Evolutionary conservation across 1,140 invertebrate species (phyloP), one percentile per base, ranked within the genome.

Genomic region (Drosophila novamexicana): DNA sequence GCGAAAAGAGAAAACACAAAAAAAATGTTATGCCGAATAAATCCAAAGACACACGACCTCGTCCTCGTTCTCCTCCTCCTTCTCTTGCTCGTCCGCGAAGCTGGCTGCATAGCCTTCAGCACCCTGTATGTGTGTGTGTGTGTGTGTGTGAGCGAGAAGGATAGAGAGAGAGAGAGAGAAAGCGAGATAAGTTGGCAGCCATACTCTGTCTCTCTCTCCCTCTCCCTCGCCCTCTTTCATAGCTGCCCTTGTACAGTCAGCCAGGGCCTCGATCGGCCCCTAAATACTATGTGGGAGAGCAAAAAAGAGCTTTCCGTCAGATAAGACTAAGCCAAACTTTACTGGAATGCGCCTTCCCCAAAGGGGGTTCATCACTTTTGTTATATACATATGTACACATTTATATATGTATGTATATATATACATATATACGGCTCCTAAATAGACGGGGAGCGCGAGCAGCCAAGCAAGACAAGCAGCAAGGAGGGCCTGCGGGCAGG

Each of bases 201-300:
- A 22, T 10, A 36, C 14, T 14, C 14, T 14, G 14, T 14, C 14
- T 14, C 14, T 14, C 22, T 36, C 37, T 12, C 4, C 10, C 16
- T 2, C 53, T 22, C 2, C 14, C 0, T 32, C 56, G n/a, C n/a
- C 18, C 16, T 69, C 39, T 37, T 14, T 75, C 69, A 65, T 36
- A 57, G 62, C 45, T 37, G 32, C 39, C 34, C 50, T 70, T 75
- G 79, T 82, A 82, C 79, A 83, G 80, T 83, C 77, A 50, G 34
- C 61, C 44, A 49, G 61, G 40, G 49, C 37, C 34, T 44, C n/a
- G 7, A 40, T 18, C 37, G 14, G 53, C 16, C 16, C 8, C 36
- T 10, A 56, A 12, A 29, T 29, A 1, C 18, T 18, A 29, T 29
- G 22, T 5, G 4, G 4, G 22, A 29, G 22, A 29, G 22, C 22